Conservation (phyloP, 2,888 invertebrate genomes). For the Epirrita christyi region DNA sequence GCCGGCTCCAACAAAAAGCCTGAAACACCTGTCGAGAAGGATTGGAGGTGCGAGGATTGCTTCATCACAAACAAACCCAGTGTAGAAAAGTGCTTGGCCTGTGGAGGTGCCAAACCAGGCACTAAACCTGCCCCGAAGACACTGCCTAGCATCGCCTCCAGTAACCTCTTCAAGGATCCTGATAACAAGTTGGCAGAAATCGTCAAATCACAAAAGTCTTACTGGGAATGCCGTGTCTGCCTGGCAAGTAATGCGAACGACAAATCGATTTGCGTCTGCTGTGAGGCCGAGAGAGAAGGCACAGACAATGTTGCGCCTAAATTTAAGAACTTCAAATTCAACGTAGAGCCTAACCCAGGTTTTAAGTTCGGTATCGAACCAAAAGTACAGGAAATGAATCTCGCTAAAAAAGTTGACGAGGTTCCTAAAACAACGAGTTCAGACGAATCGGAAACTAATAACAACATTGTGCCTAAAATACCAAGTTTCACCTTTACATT, state of each 20-base stretch:
- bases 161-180: slow-evolving; percentile 22
- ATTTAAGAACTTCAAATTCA: slow-evolving; percentile 56
- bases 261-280: slow-evolving; percentile 61
- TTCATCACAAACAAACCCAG: slow-evolving; percentile 57
- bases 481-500: slow-evolving; percentile 55
- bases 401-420: slow-evolving; percentile 39
- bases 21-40: slow-evolving; percentile 21
- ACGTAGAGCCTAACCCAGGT: slow-evolving; percentile 43
- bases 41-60: slow-evolving; percentile 55
- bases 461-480: slow-evolving; percentile 59
- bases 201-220: slow-evolving; percentile 51
- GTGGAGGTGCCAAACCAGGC: slow-evolving; percentile 50
- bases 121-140: slow-evolving; percentile 26
- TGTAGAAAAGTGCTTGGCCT: slow-evolving; percentile 59
- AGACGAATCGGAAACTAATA: slow-evolving; percentile 65
- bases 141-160: slow-evolving; percentile 18
- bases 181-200: slow-evolving; percentile 49
- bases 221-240: slow-evolving; percentile 70
- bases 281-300: slow-evolving; percentile 51
- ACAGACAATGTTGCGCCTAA: slow-evolving; percentile 7
- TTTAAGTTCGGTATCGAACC: slow-evolving; percentile 73
- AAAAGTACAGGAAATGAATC: slow-evolving; percentile 47
- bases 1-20: neutral
- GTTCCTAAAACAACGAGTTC: slow-evolving; percentile 35
- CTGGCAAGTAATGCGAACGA: slow-evolving; percentile 62